A percentile compares a stretch with the other conserved stretches of the same genome.
Evolutionary conservation across 1,140 invertebrate genomes (phyloP).

Genomic region (Drosophila grimshawi): DNA sequence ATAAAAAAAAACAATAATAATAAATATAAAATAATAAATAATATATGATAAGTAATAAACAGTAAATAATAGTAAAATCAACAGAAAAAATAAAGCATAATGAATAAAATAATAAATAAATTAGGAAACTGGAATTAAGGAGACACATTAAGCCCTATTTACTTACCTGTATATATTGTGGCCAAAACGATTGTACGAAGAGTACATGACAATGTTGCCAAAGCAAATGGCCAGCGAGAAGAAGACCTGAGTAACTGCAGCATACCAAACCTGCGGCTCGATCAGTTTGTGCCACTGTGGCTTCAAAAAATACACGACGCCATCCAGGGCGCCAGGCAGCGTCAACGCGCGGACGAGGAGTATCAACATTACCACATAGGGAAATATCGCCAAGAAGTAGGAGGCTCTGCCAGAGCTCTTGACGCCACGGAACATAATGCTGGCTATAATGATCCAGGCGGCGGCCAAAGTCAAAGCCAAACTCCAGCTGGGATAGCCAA

Average conservation of each 20-base stretch:
- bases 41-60: no score
- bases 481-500: constrained; percentile 90
- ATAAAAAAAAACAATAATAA: constrained; percentile 86
- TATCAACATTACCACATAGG: constrained; percentile 92
- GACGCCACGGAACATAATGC: constrained; percentile 91
- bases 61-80: no score
- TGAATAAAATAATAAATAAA: no score
- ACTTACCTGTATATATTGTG: constrained; percentile 91
- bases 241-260: constrained; percentile 88
- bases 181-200: constrained; percentile 92
- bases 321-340: constrained; percentile 90
- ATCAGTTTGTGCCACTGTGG: constrained; percentile 90
- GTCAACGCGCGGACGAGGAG: constrained; percentile 90
- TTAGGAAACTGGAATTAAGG: no score
- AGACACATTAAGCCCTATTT: no score
- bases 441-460: constrained; percentile 91
- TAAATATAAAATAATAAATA: background rate
- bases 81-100: no score
- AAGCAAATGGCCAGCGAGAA: constrained; percentile 91
- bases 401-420: constrained; percentile 91
- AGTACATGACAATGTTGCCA: constrained; percentile 93
- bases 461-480: constrained; percentile 90
- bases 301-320: constrained; percentile 92
- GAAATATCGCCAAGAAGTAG: constrained; percentile 94
- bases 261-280: constrained; percentile 91